Conservation (phyloP, 2,797 vertebrate species). For the Ctenopoma multispine region DNA sequence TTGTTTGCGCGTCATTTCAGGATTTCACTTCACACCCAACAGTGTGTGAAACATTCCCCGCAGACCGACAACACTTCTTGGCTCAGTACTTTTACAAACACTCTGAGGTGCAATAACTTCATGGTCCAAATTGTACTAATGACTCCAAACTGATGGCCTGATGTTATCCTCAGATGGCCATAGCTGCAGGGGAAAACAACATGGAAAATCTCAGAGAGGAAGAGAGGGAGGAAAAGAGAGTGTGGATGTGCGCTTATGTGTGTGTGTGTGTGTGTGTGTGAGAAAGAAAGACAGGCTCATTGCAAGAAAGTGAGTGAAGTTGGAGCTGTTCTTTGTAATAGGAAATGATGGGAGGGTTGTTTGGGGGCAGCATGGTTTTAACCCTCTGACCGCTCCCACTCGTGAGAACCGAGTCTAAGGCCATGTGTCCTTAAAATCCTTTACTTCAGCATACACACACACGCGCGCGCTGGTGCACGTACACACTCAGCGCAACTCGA, state of each 20-base stretch:
- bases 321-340: conserved; percentile 47
- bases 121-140: conserved; percentile 62
- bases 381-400: conserved; percentile 64
- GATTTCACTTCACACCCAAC: conserved; percentile 37
- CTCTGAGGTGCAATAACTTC: conserved; percentile 70
- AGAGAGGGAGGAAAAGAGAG: conserved; percentile 34
- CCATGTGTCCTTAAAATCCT: conserved; percentile 56
- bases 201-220: conserved; percentile 62
- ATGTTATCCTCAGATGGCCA: conserved; percentile 57
- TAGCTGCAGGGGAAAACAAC: neutral
- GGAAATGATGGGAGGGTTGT: conserved; percentile 68
- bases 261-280: conserved; percentile 36
- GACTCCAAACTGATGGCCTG: conserved; percentile 62
- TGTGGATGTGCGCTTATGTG: conserved; percentile 18
- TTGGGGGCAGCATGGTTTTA: conserved; percentile 55
- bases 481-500: conserved; percentile 12
- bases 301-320: conserved; percentile 26
- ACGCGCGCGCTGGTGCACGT: neutral
- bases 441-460: conserved; percentile 8
- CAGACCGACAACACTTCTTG: conserved; percentile 49
- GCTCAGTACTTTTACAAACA: conserved; percentile 57
- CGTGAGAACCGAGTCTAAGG: conserved; percentile 71
- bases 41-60: conserved; percentile 47
- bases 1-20: conserved; percentile 22
- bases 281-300: neutral